A percentile compares a stretch with the other conserved stretches of the same genome.
These are phyloP conservation scores for Ascaphus truei DNA, from an alignment of 2,113 vertebrate species.

Conservation along the genomic window DNA sequence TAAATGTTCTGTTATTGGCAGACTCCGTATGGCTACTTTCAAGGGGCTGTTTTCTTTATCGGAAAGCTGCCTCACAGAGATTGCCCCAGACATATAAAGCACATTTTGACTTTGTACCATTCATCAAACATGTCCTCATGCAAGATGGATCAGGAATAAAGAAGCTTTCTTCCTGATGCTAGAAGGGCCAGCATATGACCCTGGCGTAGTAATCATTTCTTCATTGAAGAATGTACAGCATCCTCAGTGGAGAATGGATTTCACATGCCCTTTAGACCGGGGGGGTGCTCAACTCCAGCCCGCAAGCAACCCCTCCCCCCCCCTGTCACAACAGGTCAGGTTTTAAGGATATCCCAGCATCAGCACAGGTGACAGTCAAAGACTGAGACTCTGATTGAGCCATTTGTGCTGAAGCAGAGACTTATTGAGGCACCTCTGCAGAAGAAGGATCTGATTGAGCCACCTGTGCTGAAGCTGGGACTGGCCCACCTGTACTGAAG, in stretches of 20 bases:
- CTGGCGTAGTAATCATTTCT: not conserved
- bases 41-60: not conserved
- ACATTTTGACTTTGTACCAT: conserved; percentile 3
- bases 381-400: too few species aligned
- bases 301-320: too few species aligned
- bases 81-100: conserved; percentile 3
- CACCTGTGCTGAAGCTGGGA: too few species aligned
- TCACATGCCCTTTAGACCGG: too few species aligned
- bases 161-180: not conserved
- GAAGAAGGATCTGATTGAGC: too few species aligned
- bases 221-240: not conserved
- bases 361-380: too few species aligned
- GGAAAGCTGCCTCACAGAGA: not conserved
- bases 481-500: too few species aligned
- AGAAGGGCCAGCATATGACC: not conserved
- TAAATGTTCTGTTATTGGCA: not conserved
- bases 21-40: not conserved
- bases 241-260: not conserved
- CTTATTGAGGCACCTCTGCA: too few species aligned
- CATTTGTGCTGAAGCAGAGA: too few species aligned
- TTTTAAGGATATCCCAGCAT: too few species aligned
- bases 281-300: too few species aligned
- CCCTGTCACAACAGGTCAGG: too few species aligned
- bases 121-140: conserved; percentile 26
- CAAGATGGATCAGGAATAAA: conserved; percentile 8